phyloP scores from a whole-genome alignment of 2,113 vertebrate genomes.

The Siniperca chuatsi region DNA sequence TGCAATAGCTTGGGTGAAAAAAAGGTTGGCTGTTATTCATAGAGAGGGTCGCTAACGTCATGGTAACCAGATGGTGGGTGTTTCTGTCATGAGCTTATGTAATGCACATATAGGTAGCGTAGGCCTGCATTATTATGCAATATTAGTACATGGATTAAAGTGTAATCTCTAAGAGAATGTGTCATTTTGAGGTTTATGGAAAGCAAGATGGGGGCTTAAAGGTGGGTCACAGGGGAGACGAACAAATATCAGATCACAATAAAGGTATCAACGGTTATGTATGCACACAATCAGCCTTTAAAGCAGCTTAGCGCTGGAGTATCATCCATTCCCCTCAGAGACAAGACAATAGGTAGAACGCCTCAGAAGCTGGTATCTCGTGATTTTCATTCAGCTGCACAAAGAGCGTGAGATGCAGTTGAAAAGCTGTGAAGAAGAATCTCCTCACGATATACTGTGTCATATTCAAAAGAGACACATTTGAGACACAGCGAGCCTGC shows the following conservation, averaged over 20 bases:
- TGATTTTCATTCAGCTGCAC: neutral
- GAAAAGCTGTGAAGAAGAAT: neutral
- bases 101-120: slow-evolving; percentile 24
- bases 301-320: slow-evolving; percentile 15
- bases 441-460: neutral
- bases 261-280: neutral
- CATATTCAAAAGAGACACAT: neutral
- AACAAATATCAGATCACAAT: slow-evolving; percentile 13
- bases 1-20: neutral
- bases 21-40: slow-evolving; percentile 15
- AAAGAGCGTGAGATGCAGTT: neutral
- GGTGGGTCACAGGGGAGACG: neutral
- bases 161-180: slow-evolving; percentile 44
- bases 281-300: slow-evolving; percentile 31
- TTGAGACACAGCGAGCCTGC: neutral
- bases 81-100: slow-evolving; percentile 30
- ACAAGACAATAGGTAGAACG: neutral
- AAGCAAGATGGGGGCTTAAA: slow-evolving; percentile 37
- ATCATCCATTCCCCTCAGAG: slow-evolving; percentile 10
- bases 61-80: slow-evolving; percentile 58
- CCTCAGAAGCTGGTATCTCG: neutral
- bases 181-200: slow-evolving; percentile 28
- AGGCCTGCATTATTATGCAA: slow-evolving; percentile 47
- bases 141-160: slow-evolving; percentile 46
- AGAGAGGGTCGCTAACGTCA: slow-evolving; percentile 16